Base-by-base conservation (phyloP, 2,888 invertebrate genomes). In the Sinelater perroti region DNA sequence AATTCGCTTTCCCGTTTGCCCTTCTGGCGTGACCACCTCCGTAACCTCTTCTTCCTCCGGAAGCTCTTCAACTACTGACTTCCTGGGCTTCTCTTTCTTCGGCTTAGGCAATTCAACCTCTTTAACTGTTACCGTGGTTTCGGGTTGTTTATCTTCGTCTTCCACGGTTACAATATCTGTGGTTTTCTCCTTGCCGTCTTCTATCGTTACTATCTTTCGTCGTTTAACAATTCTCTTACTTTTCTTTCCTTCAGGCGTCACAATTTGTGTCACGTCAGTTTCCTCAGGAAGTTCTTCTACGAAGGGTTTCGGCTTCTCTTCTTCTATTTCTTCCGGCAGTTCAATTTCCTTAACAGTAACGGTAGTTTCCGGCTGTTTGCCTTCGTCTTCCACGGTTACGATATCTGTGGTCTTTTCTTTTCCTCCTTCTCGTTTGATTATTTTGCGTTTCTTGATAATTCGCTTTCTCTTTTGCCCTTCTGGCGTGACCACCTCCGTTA, bases 351-450 rank as follows among this genome's bases (percentile, higher is more conserved):
- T 51, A 67, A 67, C 56, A 61, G 56, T 59, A 0, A 74, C 73
- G 2, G 74, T 72, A 1, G 60, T 73, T 66, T 73, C 62, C 1
- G 76, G 75, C 49, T 65, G 60, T 60, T 79, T 65, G 64, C 79
- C 79, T 72, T 79, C 64, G 70, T 80, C 68, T 74, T 79, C 63
- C 65, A 75, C 67, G 70, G 69, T 75, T 26, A 71, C 73, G 53
- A 73, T 78, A 10, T 70, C 50, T 49, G 68, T 66, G 55, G 76
- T 78, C 68, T 78, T 79, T 72, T 75, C 76, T 58, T 55, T 64
- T 42, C 55, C 47, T 52, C 42, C 60, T 36, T 57, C 36, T 6
- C 26, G 10, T 1, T 30, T 42, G 28, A 33, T 57, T 60, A 56
- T 70, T 71, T 21, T 68, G 7, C 75, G 70, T 52, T 71, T 76